These are phyloP conservation scores for Parauchenoglanis punctatus DNA, from an alignment of 2,797 vertebrate genomes.

Conservation along the genomic window DNA sequence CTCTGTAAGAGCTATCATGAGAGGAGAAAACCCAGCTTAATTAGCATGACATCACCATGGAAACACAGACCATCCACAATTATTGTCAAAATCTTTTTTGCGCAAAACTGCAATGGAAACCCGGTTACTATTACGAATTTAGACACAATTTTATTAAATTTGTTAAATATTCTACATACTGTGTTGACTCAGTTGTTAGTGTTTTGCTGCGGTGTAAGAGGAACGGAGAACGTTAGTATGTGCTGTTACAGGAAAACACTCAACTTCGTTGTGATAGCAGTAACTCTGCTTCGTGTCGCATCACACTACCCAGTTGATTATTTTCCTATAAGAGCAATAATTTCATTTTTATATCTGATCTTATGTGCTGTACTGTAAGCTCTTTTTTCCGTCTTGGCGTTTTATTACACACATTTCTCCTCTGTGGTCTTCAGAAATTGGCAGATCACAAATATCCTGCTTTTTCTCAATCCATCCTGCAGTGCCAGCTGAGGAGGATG, in stretches of 20 bases:
- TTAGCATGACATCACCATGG: no score
- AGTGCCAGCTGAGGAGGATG: conserved; percentile 10
- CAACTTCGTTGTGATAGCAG: no score
- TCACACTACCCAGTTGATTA: neutral
- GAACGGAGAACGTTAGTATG: neutral
- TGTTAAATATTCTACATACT: no score
- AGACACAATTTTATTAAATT: neutral
- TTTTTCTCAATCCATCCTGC: neutral
- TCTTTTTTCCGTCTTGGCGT: neutral
- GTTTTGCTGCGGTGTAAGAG: neutral
- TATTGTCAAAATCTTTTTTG: no score
- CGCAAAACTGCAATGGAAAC: no score
- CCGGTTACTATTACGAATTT: neutral
- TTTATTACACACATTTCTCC: neutral
- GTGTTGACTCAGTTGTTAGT: neutral
- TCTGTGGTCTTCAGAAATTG: neutral
- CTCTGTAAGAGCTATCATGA: no score
- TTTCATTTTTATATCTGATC: neutral
- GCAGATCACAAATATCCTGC: neutral
- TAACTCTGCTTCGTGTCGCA: neutral
- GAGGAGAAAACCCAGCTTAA: no score
- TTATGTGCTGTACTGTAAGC: neutral
- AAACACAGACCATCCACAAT: no score
- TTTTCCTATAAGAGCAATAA: neutral
- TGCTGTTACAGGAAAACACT: neutral